A percentile compares a stretch with the other conserved stretches of the same genome.
These are phyloP conservation scores for Sciurus vulgaris DNA, from an alignment of 2,797 vertebrate species.

Conservation along the genomic window DNA sequence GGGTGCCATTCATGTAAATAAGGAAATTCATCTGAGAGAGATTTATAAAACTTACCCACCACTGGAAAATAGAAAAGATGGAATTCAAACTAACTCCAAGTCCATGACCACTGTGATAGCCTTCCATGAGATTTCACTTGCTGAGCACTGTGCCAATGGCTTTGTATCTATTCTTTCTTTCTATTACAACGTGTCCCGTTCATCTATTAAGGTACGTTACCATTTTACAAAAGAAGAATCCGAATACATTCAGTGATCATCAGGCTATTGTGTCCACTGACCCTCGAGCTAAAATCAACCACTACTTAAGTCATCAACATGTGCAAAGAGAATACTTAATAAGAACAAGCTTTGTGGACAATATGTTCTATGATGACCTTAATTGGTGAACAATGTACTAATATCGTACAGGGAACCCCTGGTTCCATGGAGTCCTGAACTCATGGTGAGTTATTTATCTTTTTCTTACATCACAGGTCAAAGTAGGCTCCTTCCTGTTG, in stretches of 20 bases:
- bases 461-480: conserved; percentile 41
- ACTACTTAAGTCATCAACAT: conserved; percentile 15
- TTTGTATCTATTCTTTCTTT: neutral
- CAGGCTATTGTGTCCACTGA: conserved; percentile 22
- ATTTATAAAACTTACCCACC: neutral
- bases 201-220: neutral
- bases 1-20: neutral
- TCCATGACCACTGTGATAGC: neutral
- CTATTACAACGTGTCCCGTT: neutral
- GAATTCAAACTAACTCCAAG: conserved; percentile 4
- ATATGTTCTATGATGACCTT: conserved; percentile 32
- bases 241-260: conserved; percentile 28
- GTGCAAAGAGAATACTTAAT: conserved; percentile 39
- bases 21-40: conserved; percentile 36
- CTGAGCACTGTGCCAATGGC: neutral
- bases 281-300: conserved; percentile 53
- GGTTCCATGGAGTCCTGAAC: neutral
- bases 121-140: neutral
- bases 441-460: neutral
- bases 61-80: conserved; percentile 34
- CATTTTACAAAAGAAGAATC: conserved; percentile 51
- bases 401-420: neutral
- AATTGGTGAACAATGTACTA: conserved; percentile 26
- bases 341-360: conserved; percentile 68
- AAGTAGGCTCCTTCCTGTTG: neutral